A percentile compares a stretch with the other conserved stretches of the same genome.
These are phyloP conservation scores for Polymixis flavicincta DNA, from an alignment of 2,888 invertebrate species.

Conservation along the genomic window DNA sequence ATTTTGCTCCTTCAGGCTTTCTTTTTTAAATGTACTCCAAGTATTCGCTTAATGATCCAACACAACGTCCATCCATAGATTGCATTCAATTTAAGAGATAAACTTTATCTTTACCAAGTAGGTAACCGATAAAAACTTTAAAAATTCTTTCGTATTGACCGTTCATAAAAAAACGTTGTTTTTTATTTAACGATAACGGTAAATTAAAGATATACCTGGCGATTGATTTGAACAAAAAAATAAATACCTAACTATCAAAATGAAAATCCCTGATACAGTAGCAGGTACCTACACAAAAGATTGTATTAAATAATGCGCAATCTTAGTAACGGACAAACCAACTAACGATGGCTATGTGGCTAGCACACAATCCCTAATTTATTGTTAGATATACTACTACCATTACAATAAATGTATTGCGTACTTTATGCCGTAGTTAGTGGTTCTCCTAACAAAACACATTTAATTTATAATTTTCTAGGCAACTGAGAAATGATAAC, in stretches of 20 bases:
- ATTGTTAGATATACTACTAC: conserved; percentile 29
- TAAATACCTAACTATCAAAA: background rate
- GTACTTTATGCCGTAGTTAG: conserved; percentile 26
- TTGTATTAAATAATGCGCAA: conserved; percentile 6
- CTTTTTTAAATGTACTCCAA: conserved; percentile 80
- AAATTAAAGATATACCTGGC: conserved; percentile 15
- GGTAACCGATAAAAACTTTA: conserved; percentile 57
- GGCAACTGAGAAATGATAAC: conserved; percentile 25
- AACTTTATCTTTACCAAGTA: conserved; percentile 66
- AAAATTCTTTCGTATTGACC: conserved; percentile 45
- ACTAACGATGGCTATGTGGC: background rate
- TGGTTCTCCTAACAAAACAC: conserved; percentile 40
- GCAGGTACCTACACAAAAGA: conserved; percentile 2
- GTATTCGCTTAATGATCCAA: conserved; percentile 84
- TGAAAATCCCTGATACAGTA: conserved; percentile 3
- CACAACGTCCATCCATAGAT: conserved; percentile 77
- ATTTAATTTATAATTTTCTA: conserved; percentile 47
- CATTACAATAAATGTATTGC: conserved; percentile 21
- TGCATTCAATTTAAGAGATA: conserved; percentile 78
- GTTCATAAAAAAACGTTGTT: conserved; percentile 44
- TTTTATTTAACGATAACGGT: conserved; percentile 48
- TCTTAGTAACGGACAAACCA: conserved; percentile 18
- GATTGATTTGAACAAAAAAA: conserved; percentile 10
- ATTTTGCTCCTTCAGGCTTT: conserved; percentile 83
- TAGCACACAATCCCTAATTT: conserved; percentile 17